Evolutionary conservation across 2,113 vertebrate genomes (phyloP), one percentile per base, ranked within the genome.

Genomic region (Antechinus stuartii): DNA sequence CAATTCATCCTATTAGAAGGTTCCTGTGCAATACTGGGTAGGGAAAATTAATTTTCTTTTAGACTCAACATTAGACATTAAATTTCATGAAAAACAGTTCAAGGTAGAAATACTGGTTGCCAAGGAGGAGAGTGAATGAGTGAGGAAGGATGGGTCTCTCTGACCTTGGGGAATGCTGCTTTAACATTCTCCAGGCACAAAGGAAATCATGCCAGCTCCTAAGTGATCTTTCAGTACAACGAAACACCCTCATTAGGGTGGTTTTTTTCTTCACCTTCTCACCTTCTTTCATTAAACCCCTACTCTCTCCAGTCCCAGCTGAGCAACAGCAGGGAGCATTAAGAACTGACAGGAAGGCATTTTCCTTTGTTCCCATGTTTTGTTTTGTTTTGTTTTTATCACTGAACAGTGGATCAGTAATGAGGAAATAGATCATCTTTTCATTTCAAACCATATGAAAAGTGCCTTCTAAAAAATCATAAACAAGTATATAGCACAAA

Each of bases 211-310:
- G 95, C 91, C 96, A 52, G 49, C 92, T 98, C 94, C 94, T 98
- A 96, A 94, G 96, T 98, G 97, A 97, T 98, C 96, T 98, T 97
- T 97, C 97, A 96, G 2, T 97, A 52, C 90, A 98, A 94, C 98
- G 95, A 96, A 98, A 97, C 91, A 97, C 93, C 96, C 97, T 98
- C 97, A 98, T 98, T 98, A 98, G 96, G 90, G 89, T 25, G 47
- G 49, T 23, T 90, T 92, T 52, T 84, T 90, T 91, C 96, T 91
- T 95, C 97, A 98, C 98, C 97, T 98, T 98, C 96, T 98, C 96
- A 98, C 98, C 97, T 98, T 98, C 97, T 98, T 98, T 98, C 97
- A 98, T 98, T 98, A 98, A 98, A 97, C 96, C 95, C 91, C 94
- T 84, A 95, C 76, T 97, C 97, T 98, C 98, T 97, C 94, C 84